Evolutionary conservation across 2,888 invertebrate genomes (phyloP).

Genomic region (Aromia moschata): DNA sequence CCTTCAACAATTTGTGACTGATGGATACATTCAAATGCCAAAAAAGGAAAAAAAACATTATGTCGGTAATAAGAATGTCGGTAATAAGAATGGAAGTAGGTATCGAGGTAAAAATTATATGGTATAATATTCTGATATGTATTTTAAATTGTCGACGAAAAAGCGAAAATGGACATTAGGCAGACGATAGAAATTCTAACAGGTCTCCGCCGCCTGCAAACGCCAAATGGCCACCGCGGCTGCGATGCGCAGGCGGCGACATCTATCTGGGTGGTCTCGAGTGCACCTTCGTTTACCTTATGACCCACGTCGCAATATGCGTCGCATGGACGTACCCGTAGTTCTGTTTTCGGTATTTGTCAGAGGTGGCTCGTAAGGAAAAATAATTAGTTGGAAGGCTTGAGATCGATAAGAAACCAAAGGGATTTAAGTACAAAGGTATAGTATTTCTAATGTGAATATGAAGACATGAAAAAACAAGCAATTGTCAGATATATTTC

Average conservation of each 20-base stretch:
- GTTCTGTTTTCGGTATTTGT: conserved; percentile 19
- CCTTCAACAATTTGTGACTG: too few relatives aligned
- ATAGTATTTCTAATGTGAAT: too few relatives aligned
- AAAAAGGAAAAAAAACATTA: neutral
- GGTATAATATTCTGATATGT: neutral
- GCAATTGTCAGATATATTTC: too few relatives aligned
- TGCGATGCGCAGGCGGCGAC: conserved; percentile 30
- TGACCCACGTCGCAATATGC: conserved; percentile 26
- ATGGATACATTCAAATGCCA: too few relatives aligned
- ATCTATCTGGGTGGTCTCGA: conserved; percentile 41
- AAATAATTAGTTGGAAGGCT: too few relatives aligned
- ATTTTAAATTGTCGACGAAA: neutral
- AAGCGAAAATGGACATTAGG: neutral
- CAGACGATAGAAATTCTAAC: neutral
- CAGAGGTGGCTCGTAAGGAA: neutral
- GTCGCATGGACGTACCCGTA: conserved; percentile 24
- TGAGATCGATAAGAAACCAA: too few relatives aligned
- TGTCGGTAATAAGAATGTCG: neutral
- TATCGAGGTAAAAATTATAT: neutral
- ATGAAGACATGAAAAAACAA: too few relatives aligned
- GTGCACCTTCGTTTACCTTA: conserved; percentile 23
- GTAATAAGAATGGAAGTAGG: neutral
- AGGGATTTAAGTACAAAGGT: too few relatives aligned
- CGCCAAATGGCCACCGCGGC: neutral
- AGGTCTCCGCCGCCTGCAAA: neutral